Percentiles rank a stretch among this genome's conserved stretches.
Evolutionary conservation across 2,113 vertebrate species (phyloP).

Genomic region (Psammodynastes pulverulentus): DNA sequence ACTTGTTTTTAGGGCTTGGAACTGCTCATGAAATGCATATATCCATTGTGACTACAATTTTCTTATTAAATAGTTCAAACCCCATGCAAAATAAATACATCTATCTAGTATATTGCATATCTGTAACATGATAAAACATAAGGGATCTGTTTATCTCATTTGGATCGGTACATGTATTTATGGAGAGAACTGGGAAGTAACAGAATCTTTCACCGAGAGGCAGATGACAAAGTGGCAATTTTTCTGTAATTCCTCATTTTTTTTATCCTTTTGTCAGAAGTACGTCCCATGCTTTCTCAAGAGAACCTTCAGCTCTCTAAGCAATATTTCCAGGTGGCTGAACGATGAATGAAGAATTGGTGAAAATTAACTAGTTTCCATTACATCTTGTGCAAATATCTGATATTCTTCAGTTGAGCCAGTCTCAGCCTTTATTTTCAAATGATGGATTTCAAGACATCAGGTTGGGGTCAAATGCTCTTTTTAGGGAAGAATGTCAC

Average conservation of each 20-base stretch:
- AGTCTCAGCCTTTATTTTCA: neutral
- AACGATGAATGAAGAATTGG: neutral
- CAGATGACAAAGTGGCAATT: too few species aligned
- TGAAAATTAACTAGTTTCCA: neutral
- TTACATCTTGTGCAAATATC: neutral
- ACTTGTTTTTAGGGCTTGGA: constrained; percentile 32
- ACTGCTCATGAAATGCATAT: neutral
- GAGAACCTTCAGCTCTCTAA: neutral
- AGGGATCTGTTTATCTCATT: neutral
- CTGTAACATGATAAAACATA: neutral
- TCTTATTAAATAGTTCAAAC: neutral
- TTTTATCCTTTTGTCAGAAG: neutral
- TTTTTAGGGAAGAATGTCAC: neutral
- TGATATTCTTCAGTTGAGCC: neutral
- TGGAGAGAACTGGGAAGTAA: neutral
- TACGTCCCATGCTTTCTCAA: neutral
- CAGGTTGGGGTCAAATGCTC: neutral
- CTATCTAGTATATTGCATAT: neutral
- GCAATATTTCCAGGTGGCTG: neutral
- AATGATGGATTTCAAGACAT: neutral
- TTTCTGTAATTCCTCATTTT: neutral
- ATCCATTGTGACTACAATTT: neutral
- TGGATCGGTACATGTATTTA: neutral
- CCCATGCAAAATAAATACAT: neutral
- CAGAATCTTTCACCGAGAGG: too few species aligned